Base-by-base conservation (phyloP, 2,113 vertebrate species). In the Pandion haliaetus region DNA sequence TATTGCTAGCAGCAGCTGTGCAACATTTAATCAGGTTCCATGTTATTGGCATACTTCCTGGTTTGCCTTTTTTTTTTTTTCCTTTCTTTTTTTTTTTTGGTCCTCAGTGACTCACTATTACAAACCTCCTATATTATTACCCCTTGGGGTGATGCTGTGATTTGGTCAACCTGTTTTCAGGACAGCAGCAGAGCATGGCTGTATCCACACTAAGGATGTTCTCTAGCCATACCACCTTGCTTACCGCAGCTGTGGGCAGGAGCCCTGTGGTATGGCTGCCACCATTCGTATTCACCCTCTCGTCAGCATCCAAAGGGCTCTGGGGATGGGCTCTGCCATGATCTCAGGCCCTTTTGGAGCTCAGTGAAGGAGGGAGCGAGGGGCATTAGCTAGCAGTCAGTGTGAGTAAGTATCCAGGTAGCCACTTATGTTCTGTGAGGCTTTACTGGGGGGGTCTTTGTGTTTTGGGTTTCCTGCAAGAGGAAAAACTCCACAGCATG, bases 41-140 rank as follows among this genome's bases (percentile, higher is more conserved):
- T 16, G 29, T 38, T 76, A 71, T 25, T 81, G 83, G 52, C 57
- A 26, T 61, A 50, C 76, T 71, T 83, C 62, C 67, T 76, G 40
- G 12, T 29, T 57, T 57, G 54, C 8, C 34, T 49, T 6, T 18
- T 85, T 61, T 17, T 34, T 32, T 12, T 15, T 2, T 3, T 2
- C 17, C 3, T 3, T 3, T 3, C 17, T 40, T 14, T 6, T 21
- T 14, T 40, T 19, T 29, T 14, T 34, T 14, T 6, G 3, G 7
- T 21, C 50, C 67, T 57, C 24, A 9, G 20, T 28, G 38, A 49
- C 32, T 59, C 32, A 17, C 3, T 65, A 26, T 45, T 74, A 13
- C 29, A 59, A 55, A 80, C 24, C 17, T 59, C 19, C 32, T 45
- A 2, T 10, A 3, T 26, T 23, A 14, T 10, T 32, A 23, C 32